Evolutionary conservation across 2,888 invertebrate genomes (phyloP).

Genomic region (Tholera decimalis): DNA sequence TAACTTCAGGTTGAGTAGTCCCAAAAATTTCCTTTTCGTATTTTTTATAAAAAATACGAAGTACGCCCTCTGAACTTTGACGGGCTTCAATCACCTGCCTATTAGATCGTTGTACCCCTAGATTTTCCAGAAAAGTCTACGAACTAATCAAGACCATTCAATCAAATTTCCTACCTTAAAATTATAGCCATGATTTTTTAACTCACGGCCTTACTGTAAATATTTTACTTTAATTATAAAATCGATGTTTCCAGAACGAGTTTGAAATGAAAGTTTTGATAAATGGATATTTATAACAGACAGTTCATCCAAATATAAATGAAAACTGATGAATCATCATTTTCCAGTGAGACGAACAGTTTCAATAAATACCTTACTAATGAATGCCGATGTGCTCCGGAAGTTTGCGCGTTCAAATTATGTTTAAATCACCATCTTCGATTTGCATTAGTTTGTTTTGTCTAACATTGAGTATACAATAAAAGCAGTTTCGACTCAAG

Average conservation of each 20-base stretch:
- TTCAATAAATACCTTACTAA: constrained; percentile 56
- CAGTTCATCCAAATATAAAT: constrained; percentile 14
- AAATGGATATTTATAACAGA: constrained; percentile 14
- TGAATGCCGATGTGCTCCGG: constrained; percentile 39
- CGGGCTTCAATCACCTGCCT: constrained; percentile 53
- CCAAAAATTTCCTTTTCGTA: constrained; percentile 23
- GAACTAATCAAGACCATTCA: constrained; percentile 48
- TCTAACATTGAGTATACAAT: constrained; percentile 67
- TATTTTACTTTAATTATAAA: constrained; percentile 37
- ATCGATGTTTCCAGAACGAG: constrained; percentile 17
- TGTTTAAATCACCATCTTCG: constrained; percentile 66
- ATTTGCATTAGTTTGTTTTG: constrained; percentile 62
- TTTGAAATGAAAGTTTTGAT: constrained; percentile 22
- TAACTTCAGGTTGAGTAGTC: constrained; percentile 32
- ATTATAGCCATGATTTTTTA: constrained; percentile 13
- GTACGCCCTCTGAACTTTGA: constrained; percentile 35
- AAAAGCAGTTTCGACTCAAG: constrained; percentile 66
- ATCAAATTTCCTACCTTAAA: constrained; percentile 30
- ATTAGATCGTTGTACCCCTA: constrained; percentile 25
- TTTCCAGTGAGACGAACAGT: constrained; percentile 30
- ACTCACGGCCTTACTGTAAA: neutral
- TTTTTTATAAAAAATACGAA: constrained; percentile 32
- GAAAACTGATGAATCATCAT: constrained; percentile 38
- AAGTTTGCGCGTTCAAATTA: constrained; percentile 48
- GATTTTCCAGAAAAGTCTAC: constrained; percentile 35